These are phyloP conservation scores for Hypanus sabinus DNA, from an alignment of 2,113 vertebrate genomes.

Conservation along the genomic window DNA sequence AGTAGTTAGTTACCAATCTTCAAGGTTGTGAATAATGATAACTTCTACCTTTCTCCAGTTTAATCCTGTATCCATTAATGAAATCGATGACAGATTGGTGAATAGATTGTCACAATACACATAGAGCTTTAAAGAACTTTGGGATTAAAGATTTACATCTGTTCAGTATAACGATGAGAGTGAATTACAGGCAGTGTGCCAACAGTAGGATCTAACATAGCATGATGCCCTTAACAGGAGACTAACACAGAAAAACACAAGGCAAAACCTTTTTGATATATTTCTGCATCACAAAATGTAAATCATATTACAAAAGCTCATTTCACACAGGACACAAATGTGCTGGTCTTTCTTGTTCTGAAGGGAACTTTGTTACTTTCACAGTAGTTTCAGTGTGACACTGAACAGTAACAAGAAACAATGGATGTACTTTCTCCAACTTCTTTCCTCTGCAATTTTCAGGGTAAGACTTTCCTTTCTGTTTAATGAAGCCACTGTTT, in stretches of 20 bases:
- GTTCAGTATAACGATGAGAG: background rate
- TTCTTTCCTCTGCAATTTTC: background rate
- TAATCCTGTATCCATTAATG: slow-evolving; percentile 18
- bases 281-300: background rate
- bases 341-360: background rate
- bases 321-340: background rate
- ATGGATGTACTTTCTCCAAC: background rate
- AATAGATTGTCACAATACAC: background rate
- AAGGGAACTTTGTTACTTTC: background rate
- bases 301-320: background rate
- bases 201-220: background rate
- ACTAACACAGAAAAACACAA: background rate
- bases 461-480: background rate
- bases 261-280: background rate
- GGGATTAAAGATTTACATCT: slow-evolving; percentile 9
- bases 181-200: background rate
- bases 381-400: background rate
- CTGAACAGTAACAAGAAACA: background rate
- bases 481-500: background rate
- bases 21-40: background rate
- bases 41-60: background rate
- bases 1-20: background rate
- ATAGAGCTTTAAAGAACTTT: background rate
- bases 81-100: background rate
- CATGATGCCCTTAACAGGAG: background rate